These are phyloP conservation scores for Caenorhabditis drosophilae DNA, from an alignment of 2,888 invertebrate genomes.

Conservation along the genomic window DNA sequence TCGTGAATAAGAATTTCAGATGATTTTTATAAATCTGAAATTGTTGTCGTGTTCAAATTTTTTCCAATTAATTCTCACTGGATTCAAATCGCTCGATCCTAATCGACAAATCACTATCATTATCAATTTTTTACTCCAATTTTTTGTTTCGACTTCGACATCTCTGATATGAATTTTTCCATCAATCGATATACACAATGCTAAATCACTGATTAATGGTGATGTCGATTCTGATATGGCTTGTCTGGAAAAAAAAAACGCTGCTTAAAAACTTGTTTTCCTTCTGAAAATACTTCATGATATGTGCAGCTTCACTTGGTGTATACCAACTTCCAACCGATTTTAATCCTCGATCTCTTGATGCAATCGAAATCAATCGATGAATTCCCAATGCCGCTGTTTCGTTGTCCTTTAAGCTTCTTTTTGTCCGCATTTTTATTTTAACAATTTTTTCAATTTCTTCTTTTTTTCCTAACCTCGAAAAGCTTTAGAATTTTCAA, in stretches of 20 bases:
- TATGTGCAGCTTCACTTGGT: slow-evolving; percentile 53
- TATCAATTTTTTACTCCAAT: slow-evolving; percentile 57
- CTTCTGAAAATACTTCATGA: slow-evolving; percentile 35
- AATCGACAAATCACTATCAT: slow-evolving; percentile 54
- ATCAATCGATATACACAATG: slow-evolving; percentile 49
- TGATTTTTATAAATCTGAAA: slow-evolving; percentile 80
- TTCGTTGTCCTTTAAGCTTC: slow-evolving; percentile 32
- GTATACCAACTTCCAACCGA: slow-evolving; percentile 59
- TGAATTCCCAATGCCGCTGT: slow-evolving; percentile 53
- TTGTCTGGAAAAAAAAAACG: slow-evolving; percentile 33
- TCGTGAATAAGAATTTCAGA: slow-evolving; percentile 80
- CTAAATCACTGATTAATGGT: slow-evolving; percentile 40
- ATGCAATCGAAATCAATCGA: slow-evolving; percentile 40
- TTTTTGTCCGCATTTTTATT: too few species aligned
- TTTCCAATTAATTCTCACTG: too few species aligned
- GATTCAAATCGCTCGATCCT: slow-evolving; percentile 56
- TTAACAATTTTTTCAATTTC: too few species aligned
- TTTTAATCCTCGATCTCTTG: slow-evolving; percentile 24
- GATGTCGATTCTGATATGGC: slow-evolving; percentile 44
- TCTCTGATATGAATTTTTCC: slow-evolving; percentile 43
- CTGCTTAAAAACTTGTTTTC: not conserved
- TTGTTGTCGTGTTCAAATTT: too few species aligned
- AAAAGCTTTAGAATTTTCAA: slow-evolving; percentile 50
- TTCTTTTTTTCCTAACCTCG: too few species aligned
- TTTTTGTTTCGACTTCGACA: slow-evolving; percentile 43